Base-by-base conservation (phyloP, 2,888 invertebrate species). In the Pyrrhia umbra region DNA sequence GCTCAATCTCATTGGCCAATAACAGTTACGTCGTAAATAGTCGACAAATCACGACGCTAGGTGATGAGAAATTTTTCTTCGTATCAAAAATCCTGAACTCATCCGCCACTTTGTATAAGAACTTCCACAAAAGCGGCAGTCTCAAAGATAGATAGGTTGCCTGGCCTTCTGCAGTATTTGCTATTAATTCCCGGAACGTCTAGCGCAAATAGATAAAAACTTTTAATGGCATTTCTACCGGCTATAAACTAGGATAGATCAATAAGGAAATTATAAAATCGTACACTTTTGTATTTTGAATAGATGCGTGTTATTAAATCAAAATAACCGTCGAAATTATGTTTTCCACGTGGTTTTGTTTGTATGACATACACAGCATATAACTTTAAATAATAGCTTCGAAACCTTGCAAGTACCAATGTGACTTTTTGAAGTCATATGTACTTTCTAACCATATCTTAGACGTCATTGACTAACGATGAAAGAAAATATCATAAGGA, bases 241-340 rank as follows among this genome's bases (percentile, higher is more conserved):
- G n/a, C n/a, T 46, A 30, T 21, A 51, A 55, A 23, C 8, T 54
- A 50, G 37, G 30, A 65, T 58, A 51, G 20, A 54, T 69, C 63
- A 69, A 49, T 55, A 39, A 25, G 47, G 20, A 64, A 69, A 37
- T 21, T n/a, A 63, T 57, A 18, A 49, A 54, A 69, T 58, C 45
- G 37, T 18, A 18, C 52, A 54, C 52, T 18, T 20, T 27, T 64
- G 27, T 55, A 58, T 37, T 54, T 51, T 51, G 10, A 6, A 40
- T 43, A 27, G 34, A 5, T 34, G 5, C 57, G 40, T 63, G 51
- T 27, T 39, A 20, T 16, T 23, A 45, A 21, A 64, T 43, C 40
- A 67, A 58, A 66, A 30, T 1, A 16, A 6, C 42, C 47, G 42
- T 15, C 0, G 23, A 2, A 30, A 30, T n/a, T n/a, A n/a, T 30